phyloP scores from a whole-genome alignment of 2,797 vertebrate genomes.

The Tokudaia muenninki region DNA sequence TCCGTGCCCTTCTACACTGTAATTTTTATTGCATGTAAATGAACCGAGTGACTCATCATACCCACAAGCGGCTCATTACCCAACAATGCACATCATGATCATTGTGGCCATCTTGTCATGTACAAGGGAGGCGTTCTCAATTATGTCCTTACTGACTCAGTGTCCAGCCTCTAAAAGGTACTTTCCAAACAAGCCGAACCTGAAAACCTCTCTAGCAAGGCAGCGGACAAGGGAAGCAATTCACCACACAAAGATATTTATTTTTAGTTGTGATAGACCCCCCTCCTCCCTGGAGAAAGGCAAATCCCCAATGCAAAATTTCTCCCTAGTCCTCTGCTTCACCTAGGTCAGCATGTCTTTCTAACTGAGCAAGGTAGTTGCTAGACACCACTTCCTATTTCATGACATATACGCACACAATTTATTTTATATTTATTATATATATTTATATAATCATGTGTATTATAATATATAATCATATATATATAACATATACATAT shows the following conservation, averaged over 20 bases:
- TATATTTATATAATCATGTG: background rate
- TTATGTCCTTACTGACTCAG: background rate
- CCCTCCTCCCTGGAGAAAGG: background rate
- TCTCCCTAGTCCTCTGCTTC: slow-evolving; percentile 10
- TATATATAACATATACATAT: background rate
- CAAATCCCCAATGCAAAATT: slow-evolving; percentile 4
- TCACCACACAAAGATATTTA: background rate
- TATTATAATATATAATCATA: background rate
- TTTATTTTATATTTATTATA: background rate
- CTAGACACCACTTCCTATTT: background rate
- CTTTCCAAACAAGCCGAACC: slow-evolving; percentile 61
- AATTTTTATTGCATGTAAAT: slow-evolving; percentile 71
- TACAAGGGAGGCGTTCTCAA: slow-evolving; percentile 34
- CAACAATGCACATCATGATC: slow-evolving; percentile 51
- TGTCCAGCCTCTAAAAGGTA: slow-evolving; percentile 42
- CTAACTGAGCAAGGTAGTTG: background rate
- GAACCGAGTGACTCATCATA: slow-evolving; percentile 66
- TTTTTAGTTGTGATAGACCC: background rate
- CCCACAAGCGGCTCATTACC: slow-evolving; percentile 55
- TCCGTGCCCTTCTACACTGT: background rate
- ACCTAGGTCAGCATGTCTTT: background rate
- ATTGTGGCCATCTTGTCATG: slow-evolving; percentile 7
- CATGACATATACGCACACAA: background rate
- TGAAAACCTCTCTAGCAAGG: background rate
- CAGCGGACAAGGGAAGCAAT: background rate